These are phyloP conservation scores for Emys orbicularis DNA, from an alignment of 2,797 vertebrate species.

Conservation along the genomic window DNA sequence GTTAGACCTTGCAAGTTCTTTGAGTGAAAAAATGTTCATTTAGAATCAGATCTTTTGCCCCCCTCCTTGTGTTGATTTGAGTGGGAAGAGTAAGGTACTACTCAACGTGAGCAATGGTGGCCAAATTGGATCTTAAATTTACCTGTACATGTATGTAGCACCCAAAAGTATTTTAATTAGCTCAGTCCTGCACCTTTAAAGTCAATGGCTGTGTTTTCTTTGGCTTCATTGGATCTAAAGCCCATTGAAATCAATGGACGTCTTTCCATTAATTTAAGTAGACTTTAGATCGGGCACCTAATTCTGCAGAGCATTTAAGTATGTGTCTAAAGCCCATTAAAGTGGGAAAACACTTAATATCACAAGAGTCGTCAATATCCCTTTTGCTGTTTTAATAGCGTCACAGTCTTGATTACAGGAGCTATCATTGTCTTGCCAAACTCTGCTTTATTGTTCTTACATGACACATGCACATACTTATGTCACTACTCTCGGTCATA, in stretches of 20 bases:
- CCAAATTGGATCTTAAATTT: not conserved
- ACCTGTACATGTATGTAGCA: not conserved
- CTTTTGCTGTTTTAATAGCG: slow-evolving; percentile 13
- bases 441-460: not conserved
- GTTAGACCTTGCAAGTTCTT: slow-evolving; percentile 34
- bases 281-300: not conserved
- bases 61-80: not conserved
- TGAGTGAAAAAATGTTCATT: slow-evolving; percentile 19
- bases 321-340: not conserved
- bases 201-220: slow-evolving; percentile 13
- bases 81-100: not conserved
- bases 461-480: not conserved
- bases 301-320: not conserved
- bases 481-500: not conserved
- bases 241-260: slow-evolving; percentile 15
- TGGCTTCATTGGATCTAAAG: slow-evolving; percentile 35
- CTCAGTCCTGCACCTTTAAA: slow-evolving; percentile 45
- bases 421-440: not conserved
- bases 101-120: not conserved
- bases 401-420: not conserved
- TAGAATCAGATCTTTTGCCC: not conserved
- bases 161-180: not conserved
- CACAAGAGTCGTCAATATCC: not conserved
- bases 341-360: not conserved
- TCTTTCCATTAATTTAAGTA: not conserved